These are phyloP conservation scores for Azemiops feae DNA, from an alignment of 2,113 vertebrate genomes.

Conservation along the genomic window DNA sequence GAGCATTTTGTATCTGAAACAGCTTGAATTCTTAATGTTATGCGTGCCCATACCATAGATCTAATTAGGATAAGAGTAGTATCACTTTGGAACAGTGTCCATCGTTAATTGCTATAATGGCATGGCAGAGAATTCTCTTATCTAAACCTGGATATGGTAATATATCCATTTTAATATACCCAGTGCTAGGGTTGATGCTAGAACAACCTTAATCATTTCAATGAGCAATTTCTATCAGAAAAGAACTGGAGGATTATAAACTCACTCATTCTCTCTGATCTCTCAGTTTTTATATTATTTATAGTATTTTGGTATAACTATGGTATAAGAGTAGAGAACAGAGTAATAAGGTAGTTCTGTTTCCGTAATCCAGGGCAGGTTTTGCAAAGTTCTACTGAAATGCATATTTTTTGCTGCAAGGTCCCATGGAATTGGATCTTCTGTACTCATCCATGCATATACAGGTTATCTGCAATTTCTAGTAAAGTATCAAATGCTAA, in stretches of 20 bases:
- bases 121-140: neutral
- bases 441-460: neutral
- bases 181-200: neutral
- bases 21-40: neutral
- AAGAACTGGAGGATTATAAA: neutral
- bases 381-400: neutral
- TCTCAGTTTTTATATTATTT: neutral
- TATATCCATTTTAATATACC: neutral
- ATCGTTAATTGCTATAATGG: neutral
- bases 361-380: neutral
- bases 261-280: neutral
- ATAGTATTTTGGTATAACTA: neutral
- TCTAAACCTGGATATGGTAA: neutral
- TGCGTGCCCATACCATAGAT: neutral
- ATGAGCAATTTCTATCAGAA: neutral
- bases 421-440: neutral
- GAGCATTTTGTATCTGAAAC: neutral
- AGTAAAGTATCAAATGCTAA: neutral
- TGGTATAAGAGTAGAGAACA: neutral
- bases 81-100: constrained; percentile 44
- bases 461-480: neutral
- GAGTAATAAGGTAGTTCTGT: neutral
- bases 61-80: constrained; percentile 22
- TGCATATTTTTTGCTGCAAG: neutral
- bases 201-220: neutral